A percentile compares a stretch with the other conserved stretches of the same genome.
Conservation (phyloP, 2,888 invertebrate species). For the Melanchra persicariae region DNA sequence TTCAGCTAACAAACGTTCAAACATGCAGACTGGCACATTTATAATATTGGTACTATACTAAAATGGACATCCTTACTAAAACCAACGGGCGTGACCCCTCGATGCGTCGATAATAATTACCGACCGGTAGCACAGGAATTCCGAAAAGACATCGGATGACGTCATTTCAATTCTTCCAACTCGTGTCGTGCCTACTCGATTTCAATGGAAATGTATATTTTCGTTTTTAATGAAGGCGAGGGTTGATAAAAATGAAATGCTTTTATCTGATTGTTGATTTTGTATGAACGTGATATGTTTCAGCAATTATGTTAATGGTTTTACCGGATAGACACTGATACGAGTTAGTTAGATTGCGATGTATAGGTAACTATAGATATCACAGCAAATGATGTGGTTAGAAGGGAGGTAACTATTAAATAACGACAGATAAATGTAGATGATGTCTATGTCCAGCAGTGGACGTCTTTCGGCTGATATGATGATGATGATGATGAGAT, state of each 20-base stretch:
- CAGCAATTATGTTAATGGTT: conserved; percentile 40
- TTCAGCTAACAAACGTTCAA: not conserved
- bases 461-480: too few species aligned
- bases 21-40: not conserved
- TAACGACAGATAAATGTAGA: too few species aligned
- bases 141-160: conserved; percentile 43
- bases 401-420: too few species aligned
- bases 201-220: conserved; percentile 14
- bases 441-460: too few species aligned
- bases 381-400: too few species aligned
- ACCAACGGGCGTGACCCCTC: conserved; percentile 48
- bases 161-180: conserved; percentile 47
- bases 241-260: conserved; percentile 35
- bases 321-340: not conserved
- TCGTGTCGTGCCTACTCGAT: conserved; percentile 16
- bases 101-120: conserved; percentile 64
- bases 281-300: conserved; percentile 25
- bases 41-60: not conserved
- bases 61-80: conserved; percentile 52
- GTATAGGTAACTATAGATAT: too few species aligned
- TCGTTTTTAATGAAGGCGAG: conserved; percentile 13
- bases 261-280: conserved; percentile 37
- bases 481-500: too few species aligned
- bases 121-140: conserved; percentile 43
- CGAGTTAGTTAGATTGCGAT: not conserved